These are phyloP conservation scores for Drosophila hamatofila DNA, from an alignment of 2,888 invertebrate genomes.

Conservation along the genomic window DNA sequence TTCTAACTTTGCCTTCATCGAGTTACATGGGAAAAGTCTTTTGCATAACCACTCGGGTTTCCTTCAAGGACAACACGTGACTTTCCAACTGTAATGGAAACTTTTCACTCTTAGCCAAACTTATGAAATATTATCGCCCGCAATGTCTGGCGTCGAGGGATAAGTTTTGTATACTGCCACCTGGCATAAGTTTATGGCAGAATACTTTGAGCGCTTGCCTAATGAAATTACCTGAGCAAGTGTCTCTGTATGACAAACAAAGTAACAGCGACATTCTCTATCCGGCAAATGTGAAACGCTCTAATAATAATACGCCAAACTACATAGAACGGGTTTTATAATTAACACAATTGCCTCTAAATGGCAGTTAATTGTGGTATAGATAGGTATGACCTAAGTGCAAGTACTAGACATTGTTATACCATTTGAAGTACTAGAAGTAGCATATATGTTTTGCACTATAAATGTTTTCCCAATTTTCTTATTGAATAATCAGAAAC, in stretches of 20 bases:
- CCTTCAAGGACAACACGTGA: conserved; percentile 43
- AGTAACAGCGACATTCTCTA: not conserved
- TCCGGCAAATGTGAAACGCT: not conserved
- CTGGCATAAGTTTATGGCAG: conserved; percentile 9
- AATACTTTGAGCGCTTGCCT: conserved; percentile 3
- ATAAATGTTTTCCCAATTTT: not conserved
- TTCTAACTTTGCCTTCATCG: conserved; percentile 4
- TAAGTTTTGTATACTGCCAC: conserved; percentile 9
- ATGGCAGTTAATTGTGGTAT: not conserved
- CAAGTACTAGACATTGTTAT: not conserved
- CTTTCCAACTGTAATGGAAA: conserved; percentile 44
- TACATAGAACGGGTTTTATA: conserved; percentile 16
- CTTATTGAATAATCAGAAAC: no score
- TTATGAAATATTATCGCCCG: conserved; percentile 30
- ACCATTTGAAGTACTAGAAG: not conserved
- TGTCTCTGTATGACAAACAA: conserved; percentile 2
- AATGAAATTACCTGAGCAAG: conserved; percentile 22
- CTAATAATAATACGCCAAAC: not conserved
- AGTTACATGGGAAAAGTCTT: conserved; percentile 30
- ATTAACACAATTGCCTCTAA: not conserved
- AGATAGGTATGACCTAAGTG: not conserved
- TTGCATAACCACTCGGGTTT: conserved; percentile 15
- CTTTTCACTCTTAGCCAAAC: conserved; percentile 31
- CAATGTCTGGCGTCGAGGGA: not conserved
- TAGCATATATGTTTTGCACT: not conserved